phyloP scores from a whole-genome alignment of 2,888 invertebrate species.

The Tillus elongatus region DNA sequence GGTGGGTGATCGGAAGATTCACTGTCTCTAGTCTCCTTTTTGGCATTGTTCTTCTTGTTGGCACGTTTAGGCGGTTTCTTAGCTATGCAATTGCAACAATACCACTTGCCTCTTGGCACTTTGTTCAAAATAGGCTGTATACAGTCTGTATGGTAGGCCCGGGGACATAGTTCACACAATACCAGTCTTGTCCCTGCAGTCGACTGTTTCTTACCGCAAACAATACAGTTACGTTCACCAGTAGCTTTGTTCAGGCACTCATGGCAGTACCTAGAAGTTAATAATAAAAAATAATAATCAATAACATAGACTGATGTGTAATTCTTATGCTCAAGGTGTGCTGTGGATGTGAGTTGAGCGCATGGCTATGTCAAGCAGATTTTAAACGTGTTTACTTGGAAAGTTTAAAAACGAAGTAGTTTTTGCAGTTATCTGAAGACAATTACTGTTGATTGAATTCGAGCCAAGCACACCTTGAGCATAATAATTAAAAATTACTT shows the following conservation, averaged over 20 bases:
- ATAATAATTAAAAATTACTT: no score
- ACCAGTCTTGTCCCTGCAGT: slow-evolving; percentile 53
- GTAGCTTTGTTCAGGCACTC: slow-evolving; percentile 91
- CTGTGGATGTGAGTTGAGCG: no score
- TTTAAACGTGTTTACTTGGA: no score
- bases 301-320: no score
- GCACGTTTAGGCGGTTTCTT: slow-evolving; percentile 61
- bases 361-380: no score
- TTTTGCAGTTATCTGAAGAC: no score
- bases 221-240: slow-evolving; percentile 86
- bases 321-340: no score
- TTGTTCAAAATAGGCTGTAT: slow-evolving; percentile 78
- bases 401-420: no score
- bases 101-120: slow-evolving; percentile 50
- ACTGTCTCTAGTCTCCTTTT: slow-evolving; percentile 49
- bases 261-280: slow-evolving; percentile 73
- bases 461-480: no score
- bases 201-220: slow-evolving; percentile 69
- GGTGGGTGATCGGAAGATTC: slow-evolving; percentile 50
- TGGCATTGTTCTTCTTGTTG: slow-evolving; percentile 56
- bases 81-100: slow-evolving; percentile 77
- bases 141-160: slow-evolving; percentile 90
- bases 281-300: slow-evolving; percentile 5
- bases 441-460: no score
- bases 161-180: slow-evolving; percentile 81